Base-by-base conservation (phyloP, 2,797 vertebrate species). In the Uromys caudimaculatus region DNA sequence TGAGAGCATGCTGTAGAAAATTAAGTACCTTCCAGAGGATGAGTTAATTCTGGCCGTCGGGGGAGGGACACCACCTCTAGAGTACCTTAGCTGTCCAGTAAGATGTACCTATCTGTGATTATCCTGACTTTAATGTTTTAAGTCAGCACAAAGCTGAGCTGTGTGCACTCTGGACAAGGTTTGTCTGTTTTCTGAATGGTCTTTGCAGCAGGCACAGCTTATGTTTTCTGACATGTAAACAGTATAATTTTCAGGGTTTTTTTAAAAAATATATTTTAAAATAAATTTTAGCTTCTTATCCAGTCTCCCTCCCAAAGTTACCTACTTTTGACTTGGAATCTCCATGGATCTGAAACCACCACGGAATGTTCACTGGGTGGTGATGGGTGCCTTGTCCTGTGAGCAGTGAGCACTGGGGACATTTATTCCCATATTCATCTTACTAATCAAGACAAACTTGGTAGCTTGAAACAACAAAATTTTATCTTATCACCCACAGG, bases 1-100 rank as follows among this genome's bases (percentile, higher is more conserved):
- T 96, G 96, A 98, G 98, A 99, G 98, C 99, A 99, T 98, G 98
- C 98, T 98, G 98, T 95, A 67, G 98, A 98, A 98, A 98, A 99
- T 99, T 98, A 98, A 97, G 97, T 97, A 97, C 90, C 98, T 97
- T 98, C 73, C 76, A 75, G 41, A 69, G 88, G 41, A 47, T 54
- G 35, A 44, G 35, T 62, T 54, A n/a, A 27, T 73, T 67, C 64
- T 47, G 54, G 35, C 41, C 82, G 11, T 4, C 2, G 5, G 12
- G 14, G 50, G 0, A 52, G 27, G 12, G 27, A 2, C 41, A n/a
- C 38, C 5, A 38, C 23, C 35, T 52, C 84, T 24, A 16, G 75
- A 78, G 35, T 2, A 14, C 38, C 58, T 24, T 21, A 23, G 35
- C 44, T 3, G 2, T 69, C 27, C 24, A 41, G 27, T 13, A 13